A percentile compares a stretch with the other conserved stretches of the same genome.
These are phyloP conservation scores for Pasiphila rectangulata DNA, from an alignment of 2,888 invertebrate species.

Conservation along the genomic window DNA sequence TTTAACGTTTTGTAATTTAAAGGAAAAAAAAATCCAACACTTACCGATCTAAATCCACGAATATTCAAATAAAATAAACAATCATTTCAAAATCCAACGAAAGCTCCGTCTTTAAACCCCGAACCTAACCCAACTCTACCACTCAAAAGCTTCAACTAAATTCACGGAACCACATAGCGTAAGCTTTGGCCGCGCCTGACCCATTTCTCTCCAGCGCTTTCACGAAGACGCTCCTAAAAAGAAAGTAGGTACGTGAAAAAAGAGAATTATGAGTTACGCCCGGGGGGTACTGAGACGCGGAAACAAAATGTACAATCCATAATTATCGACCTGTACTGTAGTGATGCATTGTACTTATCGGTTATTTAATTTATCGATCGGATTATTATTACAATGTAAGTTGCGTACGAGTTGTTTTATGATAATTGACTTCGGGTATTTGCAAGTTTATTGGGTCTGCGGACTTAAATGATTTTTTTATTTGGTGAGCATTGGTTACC, in stretches of 20 bases:
- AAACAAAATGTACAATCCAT: slow-evolving; percentile 71
- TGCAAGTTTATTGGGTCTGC: background rate
- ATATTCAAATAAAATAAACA: background rate
- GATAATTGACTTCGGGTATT: background rate
- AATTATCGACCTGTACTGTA: slow-evolving; percentile 64
- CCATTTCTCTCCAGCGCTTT: slow-evolving; percentile 57
- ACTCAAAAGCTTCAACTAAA: slow-evolving; percentile 7
- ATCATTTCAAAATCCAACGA: slow-evolving; percentile 1
- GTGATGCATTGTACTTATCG: slow-evolving; percentile 46
- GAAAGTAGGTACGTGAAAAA: slow-evolving; percentile 62
- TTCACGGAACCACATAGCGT: slow-evolving; percentile 29
- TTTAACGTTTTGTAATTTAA: no score
- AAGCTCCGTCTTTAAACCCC: background rate
- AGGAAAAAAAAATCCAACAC: no score
- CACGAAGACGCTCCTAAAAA: slow-evolving; percentile 69
- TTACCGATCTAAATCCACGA: no score
- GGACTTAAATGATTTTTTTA: background rate
- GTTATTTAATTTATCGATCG: slow-evolving; percentile 20
- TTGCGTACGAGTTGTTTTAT: background rate
- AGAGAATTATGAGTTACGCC: slow-evolving; percentile 58
- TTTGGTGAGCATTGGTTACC: no score
- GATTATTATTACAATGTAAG: slow-evolving; percentile 11
- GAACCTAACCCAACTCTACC: slow-evolving; percentile 1
- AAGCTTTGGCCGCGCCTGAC: slow-evolving; percentile 33
- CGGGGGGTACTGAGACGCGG: slow-evolving; percentile 55